Percentiles rank a stretch among this genome's conserved stretches.
phyloP scores from a whole-genome alignment of 1,140 invertebrate species.

The Lepeophtheirus salmonis region DNA sequence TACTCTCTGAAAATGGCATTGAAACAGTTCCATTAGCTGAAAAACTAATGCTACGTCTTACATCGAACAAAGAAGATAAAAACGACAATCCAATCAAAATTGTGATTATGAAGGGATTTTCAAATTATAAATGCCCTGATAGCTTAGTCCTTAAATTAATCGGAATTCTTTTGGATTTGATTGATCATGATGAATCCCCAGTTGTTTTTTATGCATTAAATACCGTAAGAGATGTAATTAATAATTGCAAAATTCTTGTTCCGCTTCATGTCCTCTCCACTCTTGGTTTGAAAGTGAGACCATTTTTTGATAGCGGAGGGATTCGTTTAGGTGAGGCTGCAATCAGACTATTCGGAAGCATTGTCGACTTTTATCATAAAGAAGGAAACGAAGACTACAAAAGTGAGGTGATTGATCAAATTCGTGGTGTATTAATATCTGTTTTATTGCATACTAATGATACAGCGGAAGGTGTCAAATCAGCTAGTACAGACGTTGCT shows the following conservation, averaged over 20 bases:
- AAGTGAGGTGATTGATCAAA: neutral
- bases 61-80: neutral
- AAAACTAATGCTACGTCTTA: neutral
- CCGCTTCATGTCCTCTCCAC: neutral
- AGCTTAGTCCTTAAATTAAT: neutral
- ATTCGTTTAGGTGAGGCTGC: neutral
- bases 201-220: neutral
- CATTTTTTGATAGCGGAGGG: neutral
- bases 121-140: neutral
- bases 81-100: neutral
- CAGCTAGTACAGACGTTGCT: neutral
- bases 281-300: neutral
- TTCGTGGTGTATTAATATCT: neutral
- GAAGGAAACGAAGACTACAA: neutral
- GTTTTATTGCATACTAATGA: neutral
- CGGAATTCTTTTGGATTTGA: neutral
- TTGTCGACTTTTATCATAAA: neutral
- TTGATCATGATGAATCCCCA: neutral
- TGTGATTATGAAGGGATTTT: neutral
- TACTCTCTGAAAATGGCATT: neutral
- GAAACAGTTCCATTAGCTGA: neutral
- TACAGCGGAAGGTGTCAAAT: neutral
- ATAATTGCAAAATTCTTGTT: neutral
- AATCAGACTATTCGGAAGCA: neutral
- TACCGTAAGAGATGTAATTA: neutral